These are phyloP conservation scores for Diachrysia chrysitis DNA, from an alignment of 2,888 invertebrate genomes.

Conservation along the genomic window DNA sequence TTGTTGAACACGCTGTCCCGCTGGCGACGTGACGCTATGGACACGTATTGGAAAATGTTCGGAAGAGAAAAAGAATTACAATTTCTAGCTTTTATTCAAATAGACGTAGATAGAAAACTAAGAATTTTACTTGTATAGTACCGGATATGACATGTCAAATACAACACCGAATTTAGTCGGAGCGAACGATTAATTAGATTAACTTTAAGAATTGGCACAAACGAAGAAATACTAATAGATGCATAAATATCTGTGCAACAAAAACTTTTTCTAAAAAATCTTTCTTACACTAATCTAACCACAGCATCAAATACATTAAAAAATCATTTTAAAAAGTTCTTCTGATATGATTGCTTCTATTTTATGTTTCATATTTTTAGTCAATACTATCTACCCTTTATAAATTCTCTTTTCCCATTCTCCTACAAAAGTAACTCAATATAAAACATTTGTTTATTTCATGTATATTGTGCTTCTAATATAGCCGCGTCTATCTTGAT, in stretches of 20 bases:
- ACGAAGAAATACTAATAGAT: no score
- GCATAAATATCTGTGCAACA: no score
- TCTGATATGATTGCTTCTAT: no score
- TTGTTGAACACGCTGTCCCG: constrained; percentile 37
- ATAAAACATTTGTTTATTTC: not conserved
- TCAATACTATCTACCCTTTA: not conserved
- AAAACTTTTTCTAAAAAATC: no score
- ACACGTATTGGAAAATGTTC: constrained; percentile 16
- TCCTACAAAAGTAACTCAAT: not conserved
- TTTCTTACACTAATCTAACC: no score
- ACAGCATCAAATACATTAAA: no score
- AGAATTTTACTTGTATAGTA: not conserved
- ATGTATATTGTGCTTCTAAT: not conserved
- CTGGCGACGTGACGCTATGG: constrained; percentile 19
- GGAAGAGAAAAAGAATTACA: not conserved
- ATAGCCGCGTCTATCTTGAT: constrained; percentile 24
- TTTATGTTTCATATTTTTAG: no score
- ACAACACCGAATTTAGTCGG: not conserved
- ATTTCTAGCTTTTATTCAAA: not conserved
- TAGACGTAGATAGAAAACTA: not conserved
- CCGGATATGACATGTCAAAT: not conserved
- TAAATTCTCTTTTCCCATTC: not conserved
- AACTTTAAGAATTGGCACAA: no score
- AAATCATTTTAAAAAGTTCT: no score
- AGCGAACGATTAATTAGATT: no score